A percentile compares a stretch with the other conserved stretches of the same genome.
These are phyloP conservation scores for Grammomys dolichurus DNA, from an alignment of 2,113 vertebrate genomes.

Conservation along the genomic window DNA sequence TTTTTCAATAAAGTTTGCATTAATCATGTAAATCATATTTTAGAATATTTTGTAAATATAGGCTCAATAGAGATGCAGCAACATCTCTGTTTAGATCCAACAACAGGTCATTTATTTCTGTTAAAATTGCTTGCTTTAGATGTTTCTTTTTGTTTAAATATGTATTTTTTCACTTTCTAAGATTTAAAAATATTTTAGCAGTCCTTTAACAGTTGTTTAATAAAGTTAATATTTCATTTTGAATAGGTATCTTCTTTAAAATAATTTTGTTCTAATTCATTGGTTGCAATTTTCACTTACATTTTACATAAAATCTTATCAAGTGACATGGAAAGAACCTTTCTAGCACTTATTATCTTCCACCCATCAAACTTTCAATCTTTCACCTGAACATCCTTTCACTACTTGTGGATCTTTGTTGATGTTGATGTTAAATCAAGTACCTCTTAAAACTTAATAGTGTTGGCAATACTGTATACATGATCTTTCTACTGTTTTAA, in stretches of 20 bases:
- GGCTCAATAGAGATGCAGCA: neutral
- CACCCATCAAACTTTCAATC: neutral
- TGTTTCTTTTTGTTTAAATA: neutral
- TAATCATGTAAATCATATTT: neutral
- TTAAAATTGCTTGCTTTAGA: neutral
- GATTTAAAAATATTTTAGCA: neutral
- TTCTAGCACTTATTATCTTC: neutral
- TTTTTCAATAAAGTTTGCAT: neutral
- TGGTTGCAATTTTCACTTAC: neutral
- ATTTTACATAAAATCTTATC: neutral
- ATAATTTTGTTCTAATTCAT: neutral
- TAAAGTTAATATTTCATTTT: neutral
- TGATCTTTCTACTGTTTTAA: neutral
- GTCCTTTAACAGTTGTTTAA: neutral
- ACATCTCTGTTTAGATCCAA: neutral
- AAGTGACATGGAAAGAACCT: neutral
- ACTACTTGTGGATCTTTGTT: neutral
- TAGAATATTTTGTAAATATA: neutral
- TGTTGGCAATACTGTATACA: neutral
- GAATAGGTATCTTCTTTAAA: neutral
- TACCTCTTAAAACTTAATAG: neutral
- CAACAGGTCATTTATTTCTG: neutral
- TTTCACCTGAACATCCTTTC: neutral
- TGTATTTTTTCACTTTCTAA: neutral
- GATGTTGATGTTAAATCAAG: neutral